phyloP scores from a whole-genome alignment of 2,113 vertebrate species.

The Xerus inauris region DNA sequence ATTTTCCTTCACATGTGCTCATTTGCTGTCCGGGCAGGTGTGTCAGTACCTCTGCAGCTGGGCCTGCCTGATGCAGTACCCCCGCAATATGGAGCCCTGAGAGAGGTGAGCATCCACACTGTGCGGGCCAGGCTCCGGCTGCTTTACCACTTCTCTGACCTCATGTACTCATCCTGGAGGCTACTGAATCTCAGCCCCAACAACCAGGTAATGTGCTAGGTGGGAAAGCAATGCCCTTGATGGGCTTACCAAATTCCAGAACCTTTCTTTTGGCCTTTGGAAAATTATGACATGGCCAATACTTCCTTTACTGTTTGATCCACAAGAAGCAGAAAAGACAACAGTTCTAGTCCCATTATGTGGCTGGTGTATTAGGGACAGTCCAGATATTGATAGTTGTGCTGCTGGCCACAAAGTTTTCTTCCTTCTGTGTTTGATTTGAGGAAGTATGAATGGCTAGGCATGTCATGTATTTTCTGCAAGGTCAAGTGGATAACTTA shows the following conservation, averaged over 20 bases:
- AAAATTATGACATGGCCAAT: not conserved
- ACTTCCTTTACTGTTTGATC: not conserved
- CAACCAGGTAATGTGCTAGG: conserved; percentile 88
- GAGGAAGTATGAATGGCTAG: not conserved
- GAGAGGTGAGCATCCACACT: conserved; percentile 90
- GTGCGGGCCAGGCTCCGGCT: conserved; percentile 90
- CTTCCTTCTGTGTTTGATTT: not conserved
- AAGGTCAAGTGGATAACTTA: not conserved
- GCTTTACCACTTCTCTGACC: conserved; percentile 93
- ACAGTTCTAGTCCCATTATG: not conserved
- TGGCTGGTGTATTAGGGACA: conserved; percentile 4
- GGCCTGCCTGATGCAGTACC: conserved; percentile 90
- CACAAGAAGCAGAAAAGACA: not conserved
- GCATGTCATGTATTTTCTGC: not conserved
- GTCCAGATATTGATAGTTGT: not conserved
- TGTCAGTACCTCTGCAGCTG: conserved; percentile 91
- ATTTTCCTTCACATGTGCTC: not conserved
- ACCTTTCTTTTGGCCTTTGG: not conserved
- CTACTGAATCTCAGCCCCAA: conserved; percentile 92
- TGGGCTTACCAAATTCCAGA: not conserved
- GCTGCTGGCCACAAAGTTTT: not conserved
- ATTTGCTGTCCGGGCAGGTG: conserved; percentile 82
- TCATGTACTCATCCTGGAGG: conserved; percentile 93
- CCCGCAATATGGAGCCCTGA: conserved; percentile 89
- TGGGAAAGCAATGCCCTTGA: not conserved